phyloP scores from a whole-genome alignment of 2,888 invertebrate genomes.

The Oscheius sp. region DNA sequence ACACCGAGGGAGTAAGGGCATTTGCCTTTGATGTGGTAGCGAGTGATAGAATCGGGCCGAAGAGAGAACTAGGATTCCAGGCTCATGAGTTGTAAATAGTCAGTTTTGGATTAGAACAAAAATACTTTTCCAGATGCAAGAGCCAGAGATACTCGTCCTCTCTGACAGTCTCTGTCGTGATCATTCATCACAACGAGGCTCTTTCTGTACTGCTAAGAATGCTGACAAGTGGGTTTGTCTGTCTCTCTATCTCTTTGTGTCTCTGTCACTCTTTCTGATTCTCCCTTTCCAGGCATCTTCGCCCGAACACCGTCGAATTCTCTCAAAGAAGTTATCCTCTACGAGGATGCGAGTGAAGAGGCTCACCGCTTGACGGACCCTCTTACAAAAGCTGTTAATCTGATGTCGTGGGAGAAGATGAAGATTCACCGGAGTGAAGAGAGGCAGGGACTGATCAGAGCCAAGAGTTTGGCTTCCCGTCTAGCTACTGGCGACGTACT shows the following conservation, averaged over 20 bases:
- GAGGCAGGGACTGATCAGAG: conserved; percentile 54
- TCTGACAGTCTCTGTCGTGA: conserved; percentile 81
- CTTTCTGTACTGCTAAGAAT: conserved; percentile 91
- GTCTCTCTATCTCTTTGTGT: neutral
- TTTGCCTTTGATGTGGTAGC: conserved; percentile 92
- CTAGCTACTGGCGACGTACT: conserved; percentile 90
- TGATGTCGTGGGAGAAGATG: conserved; percentile 50
- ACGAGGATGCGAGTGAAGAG: conserved; percentile 71
- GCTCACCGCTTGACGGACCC: conserved; percentile 48
- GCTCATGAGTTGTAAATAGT: conserved; percentile 82
- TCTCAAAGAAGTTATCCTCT: conserved; percentile 72
- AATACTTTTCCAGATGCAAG: conserved; percentile 21
- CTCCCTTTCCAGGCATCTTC: conserved; percentile 45
- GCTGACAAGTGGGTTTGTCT: conserved; percentile 52
- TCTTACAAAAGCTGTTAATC: conserved; percentile 59
- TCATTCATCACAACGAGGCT: conserved; percentile 98
- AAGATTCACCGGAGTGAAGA: conserved; percentile 52
- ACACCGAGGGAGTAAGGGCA: conserved; percentile 81
- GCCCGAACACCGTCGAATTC: conserved; percentile 61
- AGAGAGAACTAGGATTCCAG: conserved; percentile 86
- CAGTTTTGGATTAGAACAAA: neutral
- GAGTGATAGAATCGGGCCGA: conserved; percentile 86
- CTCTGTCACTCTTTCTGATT: neutral
- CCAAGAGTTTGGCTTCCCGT: conserved; percentile 85
- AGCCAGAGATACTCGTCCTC: neutral